These are phyloP conservation scores for Hydrochoerus hydrochaeris DNA, from an alignment of 2,113 vertebrate species.

Conservation along the genomic window DNA sequence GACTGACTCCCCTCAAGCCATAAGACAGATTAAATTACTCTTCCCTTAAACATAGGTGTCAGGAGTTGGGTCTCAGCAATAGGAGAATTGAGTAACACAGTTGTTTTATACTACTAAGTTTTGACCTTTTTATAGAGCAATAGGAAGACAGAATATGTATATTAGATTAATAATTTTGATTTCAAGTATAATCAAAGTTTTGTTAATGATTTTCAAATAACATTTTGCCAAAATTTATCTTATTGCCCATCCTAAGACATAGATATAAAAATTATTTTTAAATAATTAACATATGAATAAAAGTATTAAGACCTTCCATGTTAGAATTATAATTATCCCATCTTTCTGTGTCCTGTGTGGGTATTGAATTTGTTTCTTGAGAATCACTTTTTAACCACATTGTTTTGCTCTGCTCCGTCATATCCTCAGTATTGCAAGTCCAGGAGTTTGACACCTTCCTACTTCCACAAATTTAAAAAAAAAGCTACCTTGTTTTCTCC, in stretches of 20 bases:
- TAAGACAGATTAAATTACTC: not conserved
- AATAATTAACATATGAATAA: not conserved
- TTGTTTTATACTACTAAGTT: not conserved
- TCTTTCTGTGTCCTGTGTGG: not conserved
- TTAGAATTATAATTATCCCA: not conserved
- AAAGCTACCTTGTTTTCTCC: not conserved
- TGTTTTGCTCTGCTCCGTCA: not conserved
- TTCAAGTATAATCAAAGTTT: not conserved
- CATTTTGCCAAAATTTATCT: not conserved
- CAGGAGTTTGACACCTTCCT: not conserved
- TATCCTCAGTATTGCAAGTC: not conserved
- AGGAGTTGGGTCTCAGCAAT: not conserved
- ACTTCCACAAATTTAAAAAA: constrained; percentile 1
- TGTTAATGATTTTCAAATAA: not conserved
- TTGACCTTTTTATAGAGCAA: not conserved
- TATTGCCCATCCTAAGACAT: not conserved
- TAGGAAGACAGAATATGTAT: not conserved
- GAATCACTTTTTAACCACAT: not conserved
- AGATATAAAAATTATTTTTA: not conserved
- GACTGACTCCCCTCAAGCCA: not conserved
- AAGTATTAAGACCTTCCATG: not conserved
- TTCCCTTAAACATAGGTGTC: not conserved
- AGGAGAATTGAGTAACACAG: not conserved
- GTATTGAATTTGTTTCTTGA: not conserved
- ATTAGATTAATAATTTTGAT: not conserved